Evolutionary conservation across 1,140 invertebrate species (phyloP).

Genomic region (Octopus bimaculoides): DNA sequence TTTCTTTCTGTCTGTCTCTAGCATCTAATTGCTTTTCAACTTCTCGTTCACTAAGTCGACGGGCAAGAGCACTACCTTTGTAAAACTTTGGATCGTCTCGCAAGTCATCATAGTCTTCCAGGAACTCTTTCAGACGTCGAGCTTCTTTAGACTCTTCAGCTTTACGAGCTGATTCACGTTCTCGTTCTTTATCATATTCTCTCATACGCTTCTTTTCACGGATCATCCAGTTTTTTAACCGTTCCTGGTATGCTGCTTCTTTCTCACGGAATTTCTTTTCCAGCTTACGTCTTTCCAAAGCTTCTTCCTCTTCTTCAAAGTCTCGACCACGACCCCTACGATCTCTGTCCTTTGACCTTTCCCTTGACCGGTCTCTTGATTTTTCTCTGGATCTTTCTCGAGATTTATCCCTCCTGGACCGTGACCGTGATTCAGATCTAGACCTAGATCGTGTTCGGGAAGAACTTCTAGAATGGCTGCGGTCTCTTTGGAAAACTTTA

Average conservation of each 20-base stretch:
- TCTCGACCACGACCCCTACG: constrained; percentile 55
- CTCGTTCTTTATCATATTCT: constrained; percentile 87
- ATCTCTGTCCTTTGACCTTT: constrained; percentile 70
- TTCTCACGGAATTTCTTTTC: constrained; percentile 90
- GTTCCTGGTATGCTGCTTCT: constrained; percentile 84
- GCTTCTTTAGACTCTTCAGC: constrained; percentile 84
- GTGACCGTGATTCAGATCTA: constrained; percentile 39
- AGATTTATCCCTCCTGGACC: constrained; percentile 37
- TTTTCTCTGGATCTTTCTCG: constrained; percentile 46
- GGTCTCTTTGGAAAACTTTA: constrained; percentile 29
- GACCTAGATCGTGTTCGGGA: constrained; percentile 28
- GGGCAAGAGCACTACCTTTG: constrained; percentile 85
- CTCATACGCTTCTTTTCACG: constrained; percentile 89
- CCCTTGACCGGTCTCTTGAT: constrained; percentile 32
- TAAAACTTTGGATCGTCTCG: constrained; percentile 96
- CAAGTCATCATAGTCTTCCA: constrained; percentile 98
- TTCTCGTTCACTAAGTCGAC: constrained; percentile 83
- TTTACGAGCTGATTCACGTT: constrained; percentile 79
- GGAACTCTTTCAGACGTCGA: constrained; percentile 90
- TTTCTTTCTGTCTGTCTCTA: constrained; percentile 84
- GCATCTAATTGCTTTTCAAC: constrained; percentile 89
- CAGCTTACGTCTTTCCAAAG: constrained; percentile 81
- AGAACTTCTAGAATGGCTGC: constrained; percentile 22
- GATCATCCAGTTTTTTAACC: constrained; percentile 83
- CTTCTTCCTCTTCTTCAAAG: constrained; percentile 62